Base-by-base conservation (phyloP, 2,797 vertebrate species). In the Peromyscus aztecus region DNA sequence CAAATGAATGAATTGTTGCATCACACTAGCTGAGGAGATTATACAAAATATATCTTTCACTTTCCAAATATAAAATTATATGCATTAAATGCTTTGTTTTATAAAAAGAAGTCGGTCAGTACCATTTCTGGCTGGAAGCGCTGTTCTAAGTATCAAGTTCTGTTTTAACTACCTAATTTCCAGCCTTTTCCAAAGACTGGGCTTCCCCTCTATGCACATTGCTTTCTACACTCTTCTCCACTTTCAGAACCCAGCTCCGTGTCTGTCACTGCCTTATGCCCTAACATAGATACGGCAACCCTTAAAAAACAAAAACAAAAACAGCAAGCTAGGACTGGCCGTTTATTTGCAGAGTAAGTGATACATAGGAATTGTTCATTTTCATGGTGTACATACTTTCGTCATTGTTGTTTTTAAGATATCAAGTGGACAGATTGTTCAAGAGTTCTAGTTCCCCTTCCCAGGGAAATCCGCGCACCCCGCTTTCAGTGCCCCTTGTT, bases 321-420 rank as follows among this genome's bases (percentile, higher is more conserved):
- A 21, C 49, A 80, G 49, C 34, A 63, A 76, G 67, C 63, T 93
- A 83, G 34, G 86, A 73, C 91, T 96, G 43, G 49, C 52, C 55
- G 84, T 63, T 12, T n/a, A 63, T 46, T 89, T 21, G 12, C 75
- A 82, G 75, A 83, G 52, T 90, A 71, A 93, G 43, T 52, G 49
- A 93, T 97, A 78, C 86, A 21, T 93, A 90, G 83, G 16, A 4
- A 89, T 86, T 96, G 63, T 65, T 91, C 61, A 94, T 97, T 96
- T 91, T 69, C 34, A 7, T 95, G 82, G 46, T 91, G 5, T 90
- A 96, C 92, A 77, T 81, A 61, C 71, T 96, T 59, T 92, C 37
- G 49, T 46, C 16, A 49, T 52, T 92, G 43, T n/a, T 76, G 57
- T 67, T 49, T 21, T 80, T 46, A 93, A 92, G 82, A 89, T 81